Base-by-base conservation (phyloP, 2,113 vertebrate species). In the Setophaga petechia region DNA sequence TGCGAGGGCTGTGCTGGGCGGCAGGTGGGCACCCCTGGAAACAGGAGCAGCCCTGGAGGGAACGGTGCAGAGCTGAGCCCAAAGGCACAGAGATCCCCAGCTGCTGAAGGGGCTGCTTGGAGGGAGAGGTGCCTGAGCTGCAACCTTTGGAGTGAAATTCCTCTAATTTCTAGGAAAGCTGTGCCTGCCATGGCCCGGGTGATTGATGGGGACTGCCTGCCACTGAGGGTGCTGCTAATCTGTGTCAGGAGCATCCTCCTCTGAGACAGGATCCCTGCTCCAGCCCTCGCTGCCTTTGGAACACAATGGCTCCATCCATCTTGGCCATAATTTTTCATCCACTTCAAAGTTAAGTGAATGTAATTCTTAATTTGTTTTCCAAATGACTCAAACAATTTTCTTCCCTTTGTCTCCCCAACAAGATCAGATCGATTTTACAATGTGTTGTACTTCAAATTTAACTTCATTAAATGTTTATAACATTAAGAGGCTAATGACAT, bases 391-490 rank as follows among this genome's bases (percentile, higher is more conserved):
- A 91, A 94, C 61, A 90, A 78, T 94, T 92, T 92, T 96, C 76
- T 92, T 94, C 76, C 69, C 37, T 95, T 93, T 92, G 93, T 93
- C 83, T 95, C 76, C 68, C 65, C 61, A 72, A 73, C 76, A 88
- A 95, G 72, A 81, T 74, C 76, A 49, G 92, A 88, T 95, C 28
- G 73, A 96, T 97, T 96, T 94, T 89, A 93, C 84, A 68, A 91
- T 46, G 91, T 92, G 94, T 94, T 84, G 93, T 95, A 47, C 92
- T 96, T 96, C 88, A 89, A 93, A 96, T 95, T 90, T 97, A 96
- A 95, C 92, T 86, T 95, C 83, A 93, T 96, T 96, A 94, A 93
- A 95, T 94, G 82, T 94, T 96, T 95, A 96, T 95, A 94, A 88
- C 92, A 88, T 94, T 92, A 92, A 84, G 52, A 94, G 69, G 37